Percentiles rank a stretch among this genome's conserved stretches.
phyloP scores from a whole-genome alignment of 1,140 invertebrate species.

The Pseudomyrmex pallidus region DNA sequence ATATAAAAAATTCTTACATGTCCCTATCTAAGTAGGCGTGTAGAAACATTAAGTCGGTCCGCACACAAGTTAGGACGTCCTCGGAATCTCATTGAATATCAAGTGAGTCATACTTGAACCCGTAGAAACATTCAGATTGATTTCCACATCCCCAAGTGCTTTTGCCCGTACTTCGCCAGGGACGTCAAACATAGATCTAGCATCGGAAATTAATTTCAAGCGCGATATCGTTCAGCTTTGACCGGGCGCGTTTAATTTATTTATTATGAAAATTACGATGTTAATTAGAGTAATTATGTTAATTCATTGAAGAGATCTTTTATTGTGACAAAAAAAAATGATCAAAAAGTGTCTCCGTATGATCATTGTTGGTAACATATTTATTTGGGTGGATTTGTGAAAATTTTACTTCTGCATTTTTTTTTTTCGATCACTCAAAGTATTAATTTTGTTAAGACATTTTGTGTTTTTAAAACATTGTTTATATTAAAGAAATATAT shows the following conservation, averaged over 20 bases:
- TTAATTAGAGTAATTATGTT: slow-evolving; percentile 30
- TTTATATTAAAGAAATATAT: slow-evolving; percentile 50
- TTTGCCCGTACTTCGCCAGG: slow-evolving; percentile 18
- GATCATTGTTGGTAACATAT: not conserved
- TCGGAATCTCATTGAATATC: slow-evolving; percentile 56
- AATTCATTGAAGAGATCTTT: not conserved
- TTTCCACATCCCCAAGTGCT: slow-evolving; percentile 2
- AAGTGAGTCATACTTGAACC: not conserved
- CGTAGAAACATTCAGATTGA: slow-evolving; percentile 10
- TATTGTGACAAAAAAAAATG: not conserved
- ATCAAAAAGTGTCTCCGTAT: not conserved
- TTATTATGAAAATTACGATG: not conserved
- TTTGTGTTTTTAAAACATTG: slow-evolving; percentile 35
- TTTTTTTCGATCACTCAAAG: not conserved
- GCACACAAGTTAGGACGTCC: slow-evolving; percentile 45
- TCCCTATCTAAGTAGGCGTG: slow-evolving; percentile 77
- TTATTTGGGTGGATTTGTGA: not conserved
- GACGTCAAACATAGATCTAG: slow-evolving; percentile 6
- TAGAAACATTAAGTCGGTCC: slow-evolving; percentile 76
- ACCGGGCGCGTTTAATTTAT: not conserved
- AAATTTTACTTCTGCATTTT: slow-evolving; percentile 1
- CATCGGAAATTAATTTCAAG: slow-evolving; percentile 56
- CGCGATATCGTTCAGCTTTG: not conserved
- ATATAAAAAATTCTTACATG: slow-evolving; percentile 78
- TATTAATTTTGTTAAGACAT: slow-evolving; percentile 18